Conservation (phyloP, 2,888 invertebrate species). For the Drosophila birchii region DNA sequence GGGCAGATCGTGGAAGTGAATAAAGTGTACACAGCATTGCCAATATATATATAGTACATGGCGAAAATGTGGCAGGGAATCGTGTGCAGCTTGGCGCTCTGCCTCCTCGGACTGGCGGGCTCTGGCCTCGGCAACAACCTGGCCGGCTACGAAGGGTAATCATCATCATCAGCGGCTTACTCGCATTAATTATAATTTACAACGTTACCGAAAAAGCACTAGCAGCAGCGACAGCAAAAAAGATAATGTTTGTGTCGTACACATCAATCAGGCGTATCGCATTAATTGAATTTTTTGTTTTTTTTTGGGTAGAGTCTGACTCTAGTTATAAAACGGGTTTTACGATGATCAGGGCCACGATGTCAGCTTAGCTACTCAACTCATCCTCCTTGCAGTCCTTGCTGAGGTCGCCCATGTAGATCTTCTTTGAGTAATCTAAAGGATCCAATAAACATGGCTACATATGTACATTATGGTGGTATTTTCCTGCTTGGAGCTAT, state of each 20-base stretch:
- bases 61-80: constrained; percentile 65
- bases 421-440: neutral
- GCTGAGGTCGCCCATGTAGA: neutral
- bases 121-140: constrained; percentile 67
- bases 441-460: constrained; percentile 6
- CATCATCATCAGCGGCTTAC: constrained; percentile 40
- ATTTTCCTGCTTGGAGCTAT: constrained; percentile 36
- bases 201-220: constrained; percentile 13
- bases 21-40: neutral
- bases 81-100: constrained; percentile 64
- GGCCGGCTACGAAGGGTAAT: constrained; percentile 81
- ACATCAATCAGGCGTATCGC: constrained; percentile 53
- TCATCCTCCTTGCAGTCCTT: neutral
- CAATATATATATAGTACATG: constrained; percentile 5
- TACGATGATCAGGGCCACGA: neutral
- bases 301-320: neutral
- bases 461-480: constrained; percentile 44
- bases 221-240: neutral
- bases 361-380: neutral
- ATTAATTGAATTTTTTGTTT: constrained; percentile 37
- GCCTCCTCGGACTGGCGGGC: constrained; percentile 55
- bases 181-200: constrained; percentile 41
- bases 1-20: constrained; percentile 36
- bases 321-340: constrained; percentile 21
- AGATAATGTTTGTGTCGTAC: constrained; percentile 22